Evolutionary conservation across 2,797 vertebrate genomes (phyloP).

Genomic region (Lepilemur septentrionalis): DNA sequence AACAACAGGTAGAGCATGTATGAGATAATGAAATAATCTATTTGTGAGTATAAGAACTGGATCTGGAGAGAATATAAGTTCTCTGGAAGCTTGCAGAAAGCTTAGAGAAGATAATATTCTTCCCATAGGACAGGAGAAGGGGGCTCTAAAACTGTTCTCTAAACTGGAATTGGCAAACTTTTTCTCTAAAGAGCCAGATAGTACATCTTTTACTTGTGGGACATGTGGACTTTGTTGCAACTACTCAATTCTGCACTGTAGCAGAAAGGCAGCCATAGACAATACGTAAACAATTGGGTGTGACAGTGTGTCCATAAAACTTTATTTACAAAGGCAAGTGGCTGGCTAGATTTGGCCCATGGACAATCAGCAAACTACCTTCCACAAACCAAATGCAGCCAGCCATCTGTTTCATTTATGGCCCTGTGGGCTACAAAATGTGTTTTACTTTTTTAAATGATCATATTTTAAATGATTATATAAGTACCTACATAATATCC

Average conservation of each 20-base stretch:
- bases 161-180: not conserved
- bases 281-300: not conserved
- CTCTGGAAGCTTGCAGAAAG: not conserved
- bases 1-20: not conserved
- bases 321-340: constrained; percentile 3
- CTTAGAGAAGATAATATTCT: not conserved
- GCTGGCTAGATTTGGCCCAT: not conserved
- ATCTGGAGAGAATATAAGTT: not conserved
- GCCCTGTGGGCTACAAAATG: not conserved
- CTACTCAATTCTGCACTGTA: not conserved
- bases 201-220: not conserved
- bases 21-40: not conserved
- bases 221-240: not conserved
- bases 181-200: not conserved
- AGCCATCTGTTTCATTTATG: not conserved
- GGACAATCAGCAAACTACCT: not conserved
- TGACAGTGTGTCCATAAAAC: not conserved
- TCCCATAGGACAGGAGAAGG: not conserved
- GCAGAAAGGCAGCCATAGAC: not conserved
- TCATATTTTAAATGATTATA: not conserved
- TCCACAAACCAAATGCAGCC: not conserved
- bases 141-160: not conserved
- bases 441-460: not conserved
- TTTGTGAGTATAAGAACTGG: not conserved
- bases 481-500: not conserved